Evolutionary conservation across 2,888 invertebrate species (phyloP).

Genomic region (Andrena marginata): DNA sequence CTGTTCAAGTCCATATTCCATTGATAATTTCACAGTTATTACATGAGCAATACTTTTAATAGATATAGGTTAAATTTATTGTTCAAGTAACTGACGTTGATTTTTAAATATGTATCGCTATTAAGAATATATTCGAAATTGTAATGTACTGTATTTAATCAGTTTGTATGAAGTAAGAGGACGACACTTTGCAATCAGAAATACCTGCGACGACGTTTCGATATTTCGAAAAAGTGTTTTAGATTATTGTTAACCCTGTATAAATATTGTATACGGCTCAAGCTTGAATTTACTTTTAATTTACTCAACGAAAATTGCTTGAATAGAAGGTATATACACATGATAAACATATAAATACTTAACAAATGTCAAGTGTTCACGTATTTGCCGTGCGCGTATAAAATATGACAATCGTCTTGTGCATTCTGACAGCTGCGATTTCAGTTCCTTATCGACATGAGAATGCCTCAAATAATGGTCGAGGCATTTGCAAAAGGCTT

Average conservation of each 20-base stretch:
- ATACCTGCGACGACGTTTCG: background rate
- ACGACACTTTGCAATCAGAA: background rate
- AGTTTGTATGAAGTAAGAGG: background rate
- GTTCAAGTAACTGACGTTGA: background rate
- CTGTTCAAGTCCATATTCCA: background rate
- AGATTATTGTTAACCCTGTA: background rate
- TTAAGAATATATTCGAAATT: background rate
- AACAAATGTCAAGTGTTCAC: constrained; percentile 21
- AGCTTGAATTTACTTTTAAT: constrained; percentile 8
- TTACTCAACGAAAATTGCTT: background rate
- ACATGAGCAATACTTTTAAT: background rate
- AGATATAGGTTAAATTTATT: background rate
- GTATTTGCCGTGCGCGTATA: constrained; percentile 21
- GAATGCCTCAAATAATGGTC: constrained; percentile 69
- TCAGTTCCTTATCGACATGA: constrained; percentile 51
- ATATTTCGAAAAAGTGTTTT: constrained; percentile 7
- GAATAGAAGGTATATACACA: background rate
- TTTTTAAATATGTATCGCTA: background rate
- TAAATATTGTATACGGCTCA: background rate
- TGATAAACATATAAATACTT: background rate
- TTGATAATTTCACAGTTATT: background rate
- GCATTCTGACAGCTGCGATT: constrained; percentile 29
- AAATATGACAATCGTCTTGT: constrained; percentile 58
- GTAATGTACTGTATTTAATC: background rate
- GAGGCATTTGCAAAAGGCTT: constrained; percentile 73